phyloP scores from a whole-genome alignment of 2,797 vertebrate species.

The Cryptoprocta ferox region DNA sequence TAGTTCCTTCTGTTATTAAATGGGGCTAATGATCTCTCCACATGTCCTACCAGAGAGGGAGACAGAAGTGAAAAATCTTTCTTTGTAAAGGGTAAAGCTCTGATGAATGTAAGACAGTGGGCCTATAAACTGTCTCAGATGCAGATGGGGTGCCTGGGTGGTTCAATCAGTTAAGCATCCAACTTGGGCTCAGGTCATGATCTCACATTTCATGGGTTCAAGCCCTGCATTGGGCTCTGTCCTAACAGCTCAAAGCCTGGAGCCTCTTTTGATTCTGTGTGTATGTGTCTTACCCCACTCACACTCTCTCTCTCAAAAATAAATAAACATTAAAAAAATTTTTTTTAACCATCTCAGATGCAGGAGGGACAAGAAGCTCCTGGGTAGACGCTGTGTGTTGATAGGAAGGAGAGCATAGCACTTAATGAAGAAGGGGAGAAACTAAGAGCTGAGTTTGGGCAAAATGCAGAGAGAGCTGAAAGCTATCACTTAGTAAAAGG shows the following conservation, averaged over 20 bases:
- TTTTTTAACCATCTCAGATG: background rate
- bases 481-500: slow-evolving; percentile 31
- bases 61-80: background rate
- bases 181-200: too few relatives aligned
- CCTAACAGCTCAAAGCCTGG: too few relatives aligned
- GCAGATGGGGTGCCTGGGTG: background rate
- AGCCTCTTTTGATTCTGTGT: too few relatives aligned
- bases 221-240: too few relatives aligned
- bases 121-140: background rate
- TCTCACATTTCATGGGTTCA: too few relatives aligned
- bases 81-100: background rate
- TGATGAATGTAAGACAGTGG: background rate
- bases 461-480: slow-evolving; percentile 39
- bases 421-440: background rate
- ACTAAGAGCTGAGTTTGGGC: background rate
- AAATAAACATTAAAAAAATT: too few relatives aligned
- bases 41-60: background rate
- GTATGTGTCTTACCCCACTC: too few relatives aligned
- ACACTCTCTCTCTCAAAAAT: too few relatives aligned
- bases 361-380: background rate
- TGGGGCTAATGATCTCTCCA: background rate
- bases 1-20: background rate
- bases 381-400: background rate
- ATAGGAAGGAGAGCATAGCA: background rate
- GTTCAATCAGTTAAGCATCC: too few relatives aligned